Conservation (phyloP, 2,797 vertebrate genomes). For the Carduelis carduelis region DNA sequence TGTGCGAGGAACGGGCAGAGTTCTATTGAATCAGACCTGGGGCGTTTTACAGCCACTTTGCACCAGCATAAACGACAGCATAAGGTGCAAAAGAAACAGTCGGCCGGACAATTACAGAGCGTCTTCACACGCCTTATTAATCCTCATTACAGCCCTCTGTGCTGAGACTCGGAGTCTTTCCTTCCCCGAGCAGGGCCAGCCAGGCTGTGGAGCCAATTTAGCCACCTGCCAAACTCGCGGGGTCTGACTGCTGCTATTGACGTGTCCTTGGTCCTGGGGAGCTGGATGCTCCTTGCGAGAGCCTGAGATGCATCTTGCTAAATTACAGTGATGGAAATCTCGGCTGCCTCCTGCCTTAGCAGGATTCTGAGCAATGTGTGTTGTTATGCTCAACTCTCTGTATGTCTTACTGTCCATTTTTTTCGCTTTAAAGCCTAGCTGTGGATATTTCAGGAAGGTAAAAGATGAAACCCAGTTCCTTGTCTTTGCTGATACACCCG, state of each 20-base stretch:
- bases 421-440: not conserved
- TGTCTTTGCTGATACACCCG: rapidly evolving
- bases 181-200: not conserved
- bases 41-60: constrained; percentile 61
- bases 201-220: constrained; percentile 12
- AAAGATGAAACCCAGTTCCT: not conserved
- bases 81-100: constrained; percentile 65
- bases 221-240: not conserved
- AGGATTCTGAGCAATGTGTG: not conserved
- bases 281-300: not conserved
- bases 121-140: constrained; percentile 65
- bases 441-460: not conserved
- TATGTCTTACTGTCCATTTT: not conserved
- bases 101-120: constrained; percentile 51
- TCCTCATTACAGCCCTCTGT: constrained; percentile 61
- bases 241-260: not conserved
- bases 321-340: not conserved
- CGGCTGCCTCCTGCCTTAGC: not conserved
- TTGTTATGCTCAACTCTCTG: rapidly evolving
- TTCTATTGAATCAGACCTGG: constrained; percentile 22
- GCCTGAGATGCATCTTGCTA: not conserved
- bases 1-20: not conserved
- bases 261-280: not conserved
- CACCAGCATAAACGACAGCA: constrained; percentile 49
- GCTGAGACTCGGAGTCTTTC: constrained; percentile 6